Percentiles rank a stretch among this genome's conserved stretches.
Evolutionary conservation across 2,113 vertebrate genomes (phyloP).

Genomic region (Tiliqua scincoides): DNA sequence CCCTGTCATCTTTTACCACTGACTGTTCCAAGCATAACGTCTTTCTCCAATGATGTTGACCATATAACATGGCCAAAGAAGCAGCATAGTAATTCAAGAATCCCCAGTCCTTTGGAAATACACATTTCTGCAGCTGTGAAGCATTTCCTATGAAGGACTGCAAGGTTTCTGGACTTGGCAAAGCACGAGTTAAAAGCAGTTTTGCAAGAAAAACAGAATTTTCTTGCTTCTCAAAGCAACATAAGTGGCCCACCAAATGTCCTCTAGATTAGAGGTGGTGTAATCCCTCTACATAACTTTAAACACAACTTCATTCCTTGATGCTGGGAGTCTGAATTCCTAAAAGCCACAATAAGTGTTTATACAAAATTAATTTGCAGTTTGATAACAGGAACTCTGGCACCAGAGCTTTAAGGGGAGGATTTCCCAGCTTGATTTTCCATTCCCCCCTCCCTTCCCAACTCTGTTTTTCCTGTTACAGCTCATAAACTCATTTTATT

Average conservation of each 20-base stretch:
- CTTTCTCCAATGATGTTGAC: no score
- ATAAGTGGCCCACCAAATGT: constrained; percentile 17
- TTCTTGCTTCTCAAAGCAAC: constrained; percentile 49
- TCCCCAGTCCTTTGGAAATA: neutral
- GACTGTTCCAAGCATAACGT: no score
- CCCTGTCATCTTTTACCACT: no score
- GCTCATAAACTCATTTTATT: constrained; percentile 50
- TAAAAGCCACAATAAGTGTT: constrained; percentile 19
- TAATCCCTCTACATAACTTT: constrained; percentile 27
- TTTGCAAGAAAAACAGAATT: constrained; percentile 21
- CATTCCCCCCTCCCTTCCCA: constrained; percentile 1
- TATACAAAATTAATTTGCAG: constrained; percentile 47
- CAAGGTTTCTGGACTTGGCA: constrained; percentile 5
- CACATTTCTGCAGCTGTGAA: neutral
- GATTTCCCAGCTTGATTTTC: constrained; percentile 46
- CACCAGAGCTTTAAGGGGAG: constrained; percentile 51
- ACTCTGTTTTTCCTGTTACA: constrained; percentile 40
- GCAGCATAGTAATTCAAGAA: constrained; percentile 19
- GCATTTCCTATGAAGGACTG: neutral
- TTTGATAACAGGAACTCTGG: constrained; percentile 40
- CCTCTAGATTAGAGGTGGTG: constrained; percentile 5
- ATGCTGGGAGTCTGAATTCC: constrained; percentile 43
- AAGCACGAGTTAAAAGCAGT: constrained; percentile 22
- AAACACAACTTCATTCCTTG: constrained; percentile 39
- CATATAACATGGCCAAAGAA: no score